Evolutionary conservation across 2,888 invertebrate species (phyloP), one percentile per base, ranked within the genome.

Genomic region (Cremastinae sp.): DNA sequence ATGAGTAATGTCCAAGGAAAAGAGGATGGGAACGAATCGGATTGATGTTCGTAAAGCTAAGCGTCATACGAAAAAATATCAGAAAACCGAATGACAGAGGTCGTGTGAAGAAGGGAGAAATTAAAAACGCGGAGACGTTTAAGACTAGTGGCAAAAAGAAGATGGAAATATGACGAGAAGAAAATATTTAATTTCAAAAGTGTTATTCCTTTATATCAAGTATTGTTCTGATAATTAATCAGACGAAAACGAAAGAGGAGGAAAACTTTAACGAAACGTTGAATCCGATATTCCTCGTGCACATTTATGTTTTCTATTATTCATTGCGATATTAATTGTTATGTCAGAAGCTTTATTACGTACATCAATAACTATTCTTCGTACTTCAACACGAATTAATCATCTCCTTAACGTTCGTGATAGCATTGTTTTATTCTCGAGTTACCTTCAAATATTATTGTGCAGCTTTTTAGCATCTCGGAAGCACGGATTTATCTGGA

Each of bases 171-270:
- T 37, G 7, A 20, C 18, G 35, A 51, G 28, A 22, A n/a, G n/a
- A 16, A 10, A 55, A 49, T 18, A 58, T 20, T 20, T 28, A 28
- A 39, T 49, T 62, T 14, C 35, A 53, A 65, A 59, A 76, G 64
- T 45, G 43, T 65, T 64, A 74, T 73, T 74, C 61, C n/a, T n/a
- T n/a, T n/a, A n/a, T 47, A 56, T 65, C 22, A 41, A 59, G 68
- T 62, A 22, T 61, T 45, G 39, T 59, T 41, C 14, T 55, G 69
- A 49, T 64, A 64, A 69, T 68, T 76, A 68, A 76, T 76, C 65
- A 47, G 45, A 49, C 61, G 41, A 12, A 8, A 55, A 59, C 47
- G 64, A 41, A 72, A 65, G 9, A 22, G 8, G 14, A 9, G 59
- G 59, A 59, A 62, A 61, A 39, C n/a, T 28, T 28, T 28, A 2